These are phyloP conservation scores for Fringilla coelebs DNA, from an alignment of 2,797 vertebrate genomes.

Conservation along the genomic window DNA sequence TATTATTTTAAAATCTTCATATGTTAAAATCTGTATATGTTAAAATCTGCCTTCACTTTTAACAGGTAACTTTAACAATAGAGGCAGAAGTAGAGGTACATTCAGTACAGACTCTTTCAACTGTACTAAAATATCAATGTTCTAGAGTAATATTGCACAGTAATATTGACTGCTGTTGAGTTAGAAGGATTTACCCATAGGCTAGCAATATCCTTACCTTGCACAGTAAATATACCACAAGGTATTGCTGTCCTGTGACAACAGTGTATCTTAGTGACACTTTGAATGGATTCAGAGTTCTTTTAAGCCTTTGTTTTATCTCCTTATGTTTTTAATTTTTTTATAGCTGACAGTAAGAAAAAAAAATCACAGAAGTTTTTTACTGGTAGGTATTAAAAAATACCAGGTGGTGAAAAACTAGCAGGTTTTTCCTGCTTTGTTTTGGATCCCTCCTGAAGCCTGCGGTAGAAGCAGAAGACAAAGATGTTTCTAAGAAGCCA, in stretches of 20 bases:
- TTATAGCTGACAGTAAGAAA: background rate
- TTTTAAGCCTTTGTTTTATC: background rate
- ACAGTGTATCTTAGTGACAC: background rate
- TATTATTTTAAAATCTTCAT: background rate
- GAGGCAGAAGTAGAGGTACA: background rate
- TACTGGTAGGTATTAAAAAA: background rate
- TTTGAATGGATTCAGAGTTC: background rate
- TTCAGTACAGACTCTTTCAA: background rate
- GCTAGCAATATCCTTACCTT: background rate
- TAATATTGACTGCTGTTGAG: background rate
- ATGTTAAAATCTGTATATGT: background rate
- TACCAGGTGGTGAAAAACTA: background rate
- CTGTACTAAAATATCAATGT: background rate
- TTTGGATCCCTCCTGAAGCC: background rate
- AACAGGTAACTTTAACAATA: background rate
- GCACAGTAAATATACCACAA: background rate
- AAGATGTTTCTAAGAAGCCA: background rate
- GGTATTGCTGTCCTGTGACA: background rate
- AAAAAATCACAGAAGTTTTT: background rate
- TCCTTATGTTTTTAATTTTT: background rate
- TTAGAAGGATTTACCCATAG: background rate
- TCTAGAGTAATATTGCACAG: background rate
- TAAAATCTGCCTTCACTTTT: background rate
- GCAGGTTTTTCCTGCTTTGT: background rate
- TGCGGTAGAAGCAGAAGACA: background rate